A percentile compares a stretch with the other conserved stretches of the same genome.
Conservation (phyloP, 2,113 vertebrate genomes). For the Taurulus bubalis region DNA sequence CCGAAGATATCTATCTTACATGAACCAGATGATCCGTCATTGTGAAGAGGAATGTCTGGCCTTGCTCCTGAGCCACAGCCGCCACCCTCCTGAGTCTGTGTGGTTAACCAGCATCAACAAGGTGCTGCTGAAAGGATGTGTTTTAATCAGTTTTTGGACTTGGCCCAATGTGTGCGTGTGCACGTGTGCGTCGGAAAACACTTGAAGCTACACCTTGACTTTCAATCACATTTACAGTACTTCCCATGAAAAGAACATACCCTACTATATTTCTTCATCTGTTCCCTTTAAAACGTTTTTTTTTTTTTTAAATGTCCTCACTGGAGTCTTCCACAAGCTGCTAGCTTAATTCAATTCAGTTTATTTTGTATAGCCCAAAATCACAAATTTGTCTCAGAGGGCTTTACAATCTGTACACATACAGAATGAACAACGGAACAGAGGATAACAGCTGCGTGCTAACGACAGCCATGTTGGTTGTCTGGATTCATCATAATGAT, state of each 20-base stretch:
- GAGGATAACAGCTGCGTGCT: too few relatives aligned
- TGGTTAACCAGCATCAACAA: constrained; percentile 6
- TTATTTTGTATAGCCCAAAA: too few relatives aligned
- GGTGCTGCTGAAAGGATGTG: background rate
- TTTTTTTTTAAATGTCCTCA: too few relatives aligned
- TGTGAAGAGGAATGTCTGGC: background rate
- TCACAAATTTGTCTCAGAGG: too few relatives aligned
- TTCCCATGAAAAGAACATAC: background rate
- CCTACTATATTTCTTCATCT: background rate
- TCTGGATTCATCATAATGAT: too few relatives aligned
- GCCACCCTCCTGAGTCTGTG: background rate
- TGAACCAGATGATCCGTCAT: background rate
- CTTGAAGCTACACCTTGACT: background rate
- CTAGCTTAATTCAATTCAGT: too few relatives aligned
- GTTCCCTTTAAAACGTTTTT: too few relatives aligned
- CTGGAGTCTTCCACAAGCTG: too few relatives aligned
- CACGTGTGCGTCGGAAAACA: background rate
- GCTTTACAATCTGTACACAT: too few relatives aligned
- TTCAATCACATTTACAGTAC: background rate
- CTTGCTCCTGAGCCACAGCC: background rate
- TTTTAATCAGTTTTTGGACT: background rate
- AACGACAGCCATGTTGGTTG: too few relatives aligned
- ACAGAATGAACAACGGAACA: too few relatives aligned
- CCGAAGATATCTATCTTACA: too few relatives aligned
- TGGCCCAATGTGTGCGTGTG: background rate